Evolutionary conservation across 2,888 invertebrate genomes (phyloP).

Genomic region (Dyspetes luteomarginatus): DNA sequence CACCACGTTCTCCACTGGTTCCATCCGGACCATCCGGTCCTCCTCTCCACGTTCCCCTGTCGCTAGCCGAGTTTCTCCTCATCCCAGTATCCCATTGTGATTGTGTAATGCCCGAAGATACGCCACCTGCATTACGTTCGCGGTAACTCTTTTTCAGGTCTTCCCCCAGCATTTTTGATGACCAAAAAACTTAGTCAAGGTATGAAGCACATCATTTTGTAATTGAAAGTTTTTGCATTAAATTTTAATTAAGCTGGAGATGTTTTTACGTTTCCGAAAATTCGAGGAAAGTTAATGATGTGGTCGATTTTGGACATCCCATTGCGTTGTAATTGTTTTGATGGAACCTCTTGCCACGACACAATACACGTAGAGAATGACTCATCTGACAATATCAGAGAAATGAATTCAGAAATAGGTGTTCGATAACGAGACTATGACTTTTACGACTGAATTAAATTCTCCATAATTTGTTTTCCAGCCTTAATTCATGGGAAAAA

Average conservation of each 20-base stretch:
- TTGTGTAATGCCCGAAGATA: constrained; percentile 74
- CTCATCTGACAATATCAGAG: too few relatives aligned
- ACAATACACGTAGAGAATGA: too few relatives aligned
- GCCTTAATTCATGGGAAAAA: background rate
- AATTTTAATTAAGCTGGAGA: constrained; percentile 20
- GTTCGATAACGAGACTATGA: background rate
- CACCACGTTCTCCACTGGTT: constrained; percentile 49
- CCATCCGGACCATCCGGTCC: background rate
- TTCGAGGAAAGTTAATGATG: background rate
- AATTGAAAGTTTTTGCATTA: background rate
- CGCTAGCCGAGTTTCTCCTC: constrained; percentile 45
- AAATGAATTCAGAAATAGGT: too few relatives aligned
- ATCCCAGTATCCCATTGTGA: constrained; percentile 74
- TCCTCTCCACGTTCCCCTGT: constrained; percentile 62
- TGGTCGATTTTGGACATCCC: background rate
- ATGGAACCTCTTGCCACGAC: background rate
- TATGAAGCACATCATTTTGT: background rate
- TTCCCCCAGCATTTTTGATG: background rate
- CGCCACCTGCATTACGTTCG: constrained; percentile 73
- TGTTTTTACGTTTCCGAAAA: background rate
- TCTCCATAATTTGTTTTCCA: background rate
- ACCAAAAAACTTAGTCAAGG: background rate
- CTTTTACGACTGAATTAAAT: background rate
- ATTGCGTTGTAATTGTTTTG: background rate
- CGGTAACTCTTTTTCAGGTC: constrained; percentile 70